phyloP scores from a whole-genome alignment of 2,113 vertebrate species.

The Stomatorhinus ivindoensis region DNA sequence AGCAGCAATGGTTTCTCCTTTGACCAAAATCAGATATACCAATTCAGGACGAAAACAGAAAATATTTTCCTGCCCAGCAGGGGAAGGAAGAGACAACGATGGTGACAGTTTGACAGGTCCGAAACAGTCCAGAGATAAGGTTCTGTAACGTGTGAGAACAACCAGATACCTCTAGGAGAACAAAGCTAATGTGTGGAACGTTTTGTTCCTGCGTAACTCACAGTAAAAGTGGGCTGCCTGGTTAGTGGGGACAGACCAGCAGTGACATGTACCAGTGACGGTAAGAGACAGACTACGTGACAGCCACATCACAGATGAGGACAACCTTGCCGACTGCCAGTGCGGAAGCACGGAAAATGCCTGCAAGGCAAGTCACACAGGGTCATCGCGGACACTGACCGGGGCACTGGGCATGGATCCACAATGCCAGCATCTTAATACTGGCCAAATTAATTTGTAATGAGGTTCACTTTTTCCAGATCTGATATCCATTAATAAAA shows the following conservation, averaged over 20 bases:
- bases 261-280: background rate
- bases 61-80: background rate
- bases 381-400: background rate
- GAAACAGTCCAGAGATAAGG: background rate
- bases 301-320: background rate
- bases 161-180: background rate
- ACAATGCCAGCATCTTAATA: background rate
- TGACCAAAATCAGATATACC: background rate
- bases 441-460: background rate
- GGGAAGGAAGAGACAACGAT: background rate
- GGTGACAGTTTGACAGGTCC: background rate
- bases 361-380: background rate
- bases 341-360: background rate
- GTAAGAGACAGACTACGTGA: background rate
- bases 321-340: background rate
- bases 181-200: background rate
- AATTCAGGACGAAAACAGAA: background rate
- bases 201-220: background rate
- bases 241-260: background rate
- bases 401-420: background rate
- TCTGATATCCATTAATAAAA: conserved; percentile 7
- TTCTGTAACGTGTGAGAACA: background rate
- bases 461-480: background rate
- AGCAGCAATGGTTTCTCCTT: background rate
- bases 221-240: background rate